phyloP scores from a whole-genome alignment of 2,888 invertebrate species.

The Rutpela maculata region DNA sequence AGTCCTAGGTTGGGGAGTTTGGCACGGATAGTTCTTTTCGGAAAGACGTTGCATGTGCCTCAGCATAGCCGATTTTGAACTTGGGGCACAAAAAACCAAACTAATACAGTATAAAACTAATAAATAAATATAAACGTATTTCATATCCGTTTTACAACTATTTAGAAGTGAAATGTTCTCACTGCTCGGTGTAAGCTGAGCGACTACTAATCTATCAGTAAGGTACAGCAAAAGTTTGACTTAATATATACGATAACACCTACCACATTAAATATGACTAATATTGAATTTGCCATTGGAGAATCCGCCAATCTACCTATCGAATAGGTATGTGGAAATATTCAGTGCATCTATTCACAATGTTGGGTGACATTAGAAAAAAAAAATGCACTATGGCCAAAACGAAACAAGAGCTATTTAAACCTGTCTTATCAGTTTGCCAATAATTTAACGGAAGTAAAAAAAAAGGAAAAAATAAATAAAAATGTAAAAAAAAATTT shows the following conservation, averaged over 20 bases:
- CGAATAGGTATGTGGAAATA: no score
- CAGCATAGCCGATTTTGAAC: neutral
- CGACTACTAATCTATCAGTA: neutral
- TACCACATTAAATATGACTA: neutral
- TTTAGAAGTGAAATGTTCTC: neutral
- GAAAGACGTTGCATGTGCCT: neutral
- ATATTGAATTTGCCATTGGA: neutral
- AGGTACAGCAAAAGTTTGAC: neutral
- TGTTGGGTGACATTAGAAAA: no score
- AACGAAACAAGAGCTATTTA: no score
- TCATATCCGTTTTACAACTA: neutral
- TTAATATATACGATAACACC: neutral
- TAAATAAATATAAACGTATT: neutral
- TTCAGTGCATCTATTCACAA: no score
- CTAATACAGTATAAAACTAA: neutral
- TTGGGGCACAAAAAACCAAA: neutral
- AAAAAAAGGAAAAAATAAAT: no score
- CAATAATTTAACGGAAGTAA: no score
- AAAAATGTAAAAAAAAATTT: no score
- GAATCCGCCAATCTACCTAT: neutral
- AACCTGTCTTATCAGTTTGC: no score
- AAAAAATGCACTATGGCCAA: no score
- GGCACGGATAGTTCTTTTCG: neutral
- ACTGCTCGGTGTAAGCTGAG: neutral
- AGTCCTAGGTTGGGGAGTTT: neutral